Evolutionary conservation across 2,888 invertebrate species (phyloP).

Genomic region (Drosophila nigricruria): DNA sequence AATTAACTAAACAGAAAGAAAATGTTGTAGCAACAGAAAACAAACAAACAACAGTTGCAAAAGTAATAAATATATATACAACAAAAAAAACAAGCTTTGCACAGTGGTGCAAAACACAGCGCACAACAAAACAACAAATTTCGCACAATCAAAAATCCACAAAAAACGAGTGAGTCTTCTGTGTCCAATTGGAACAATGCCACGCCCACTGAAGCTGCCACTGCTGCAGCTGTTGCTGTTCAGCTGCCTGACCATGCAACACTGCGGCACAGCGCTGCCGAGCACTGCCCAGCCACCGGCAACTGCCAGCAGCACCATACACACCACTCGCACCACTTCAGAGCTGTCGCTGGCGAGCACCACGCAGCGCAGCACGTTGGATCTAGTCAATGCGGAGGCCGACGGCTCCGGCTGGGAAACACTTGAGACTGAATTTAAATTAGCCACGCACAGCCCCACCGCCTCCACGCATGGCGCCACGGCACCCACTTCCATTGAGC

Average conservation of each 20-base stretch:
- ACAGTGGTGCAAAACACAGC: conserved; percentile 65
- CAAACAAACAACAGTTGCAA: conserved; percentile 1
- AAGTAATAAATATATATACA: neutral
- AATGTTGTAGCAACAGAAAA: conserved; percentile 62
- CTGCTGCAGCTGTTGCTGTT: conserved; percentile 76
- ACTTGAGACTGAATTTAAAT: conserved; percentile 72
- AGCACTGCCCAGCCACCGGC: conserved; percentile 32
- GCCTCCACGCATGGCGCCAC: conserved; percentile 48
- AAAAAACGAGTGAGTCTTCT: conserved; percentile 13
- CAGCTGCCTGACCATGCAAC: conserved; percentile 71
- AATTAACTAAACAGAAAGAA: conserved; percentile 53
- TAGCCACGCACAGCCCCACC: conserved; percentile 51
- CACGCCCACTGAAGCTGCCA: conserved; percentile 62
- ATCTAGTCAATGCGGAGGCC: conserved; percentile 60
- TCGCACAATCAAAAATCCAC: conserved; percentile 42
- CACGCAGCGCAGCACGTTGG: conserved; percentile 38
- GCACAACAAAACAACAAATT: conserved; percentile 21
- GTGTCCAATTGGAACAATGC: conserved; percentile 32
- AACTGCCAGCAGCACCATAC: conserved; percentile 19
- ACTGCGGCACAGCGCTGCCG: conserved; percentile 60
- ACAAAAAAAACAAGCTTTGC: conserved; percentile 22
- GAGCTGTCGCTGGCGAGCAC: conserved; percentile 24
- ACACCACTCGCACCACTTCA: conserved; percentile 2
- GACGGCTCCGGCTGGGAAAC: conserved; percentile 70
- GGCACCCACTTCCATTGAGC: conserved; percentile 79